These are phyloP conservation scores for Lumbricus terrestris DNA, from an alignment of 2,888 invertebrate species.

Conservation along the genomic window DNA sequence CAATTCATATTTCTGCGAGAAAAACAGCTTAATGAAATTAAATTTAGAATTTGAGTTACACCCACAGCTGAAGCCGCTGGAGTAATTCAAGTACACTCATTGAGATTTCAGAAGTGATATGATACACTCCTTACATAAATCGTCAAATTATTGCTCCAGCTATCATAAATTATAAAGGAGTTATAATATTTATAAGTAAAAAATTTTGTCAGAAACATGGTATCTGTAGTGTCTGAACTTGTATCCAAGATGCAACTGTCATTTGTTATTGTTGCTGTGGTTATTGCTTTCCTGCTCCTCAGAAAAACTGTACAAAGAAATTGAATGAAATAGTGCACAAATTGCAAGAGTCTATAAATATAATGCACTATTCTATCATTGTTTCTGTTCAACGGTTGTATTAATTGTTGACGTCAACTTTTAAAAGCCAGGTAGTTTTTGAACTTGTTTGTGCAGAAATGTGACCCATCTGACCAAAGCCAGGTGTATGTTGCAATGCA, in stretches of 20 bases:
- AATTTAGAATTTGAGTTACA: not conserved
- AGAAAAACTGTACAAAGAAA: not conserved
- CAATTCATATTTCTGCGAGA: not conserved
- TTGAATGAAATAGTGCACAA: not conserved
- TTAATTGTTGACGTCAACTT: not conserved
- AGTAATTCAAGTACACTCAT: too few relatives aligned
- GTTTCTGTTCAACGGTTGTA: too few relatives aligned
- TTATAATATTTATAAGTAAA: not conserved
- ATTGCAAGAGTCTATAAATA: not conserved
- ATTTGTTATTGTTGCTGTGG: not conserved
- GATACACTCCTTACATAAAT: not conserved
- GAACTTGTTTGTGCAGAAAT: not conserved
- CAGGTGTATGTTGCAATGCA: too few relatives aligned
- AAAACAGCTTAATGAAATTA: not conserved
- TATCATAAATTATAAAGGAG: not conserved
- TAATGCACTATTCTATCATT: not conserved
- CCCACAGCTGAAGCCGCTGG: not conserved
- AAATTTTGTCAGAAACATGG: not conserved
- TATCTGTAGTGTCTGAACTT: too few relatives aligned
- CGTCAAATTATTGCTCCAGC: not conserved
- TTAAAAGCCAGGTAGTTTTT: not conserved
- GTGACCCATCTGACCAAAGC: too few relatives aligned
- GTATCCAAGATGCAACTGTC: not conserved
- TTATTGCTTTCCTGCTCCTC: not conserved
- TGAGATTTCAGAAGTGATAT: not conserved